A percentile compares a stretch with the other conserved stretches of the same genome.
phyloP scores from a whole-genome alignment of 53 echinoderm and acorn worm species.

The Arbacia lixula region DNA sequence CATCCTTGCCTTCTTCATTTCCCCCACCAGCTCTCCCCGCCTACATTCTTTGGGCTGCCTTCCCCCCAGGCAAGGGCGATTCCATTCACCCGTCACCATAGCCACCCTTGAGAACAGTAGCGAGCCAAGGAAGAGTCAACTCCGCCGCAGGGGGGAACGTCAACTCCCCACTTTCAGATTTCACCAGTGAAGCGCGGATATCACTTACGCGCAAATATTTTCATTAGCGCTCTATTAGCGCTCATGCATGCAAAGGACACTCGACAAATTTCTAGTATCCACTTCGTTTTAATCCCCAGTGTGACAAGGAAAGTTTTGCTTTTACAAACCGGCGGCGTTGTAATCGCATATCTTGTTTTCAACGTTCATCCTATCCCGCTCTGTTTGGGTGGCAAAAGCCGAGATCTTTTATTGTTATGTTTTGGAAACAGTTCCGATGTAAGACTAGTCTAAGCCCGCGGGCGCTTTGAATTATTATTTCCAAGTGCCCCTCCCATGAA shows the following conservation, averaged over 20 bases:
- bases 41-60: conserved; percentile 28
- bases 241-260: conserved; percentile 2
- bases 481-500: not conserved
- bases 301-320: conserved; percentile 32
- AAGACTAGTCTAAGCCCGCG: not conserved
- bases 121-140: conserved; percentile 40
- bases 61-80: conserved; percentile 41
- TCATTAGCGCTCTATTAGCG: conserved; percentile 49
- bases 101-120: conserved; percentile 30
- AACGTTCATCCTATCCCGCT: conserved; percentile 20
- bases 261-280: no score
- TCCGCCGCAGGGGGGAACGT: conserved; percentile 18
- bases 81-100: conserved; percentile 13
- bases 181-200: not conserved
- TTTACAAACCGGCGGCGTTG: conserved; percentile 55
- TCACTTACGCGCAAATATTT: conserved; percentile 48
- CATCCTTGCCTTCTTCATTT: no score
- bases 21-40: no score
- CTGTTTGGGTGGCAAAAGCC: conserved; percentile 50
- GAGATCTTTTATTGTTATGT: conserved; percentile 50
- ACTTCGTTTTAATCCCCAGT: conserved; percentile 3
- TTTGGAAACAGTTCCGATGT: conserved; percentile 46
- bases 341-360: conserved; percentile 55
- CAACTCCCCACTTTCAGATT: conserved; percentile 15
- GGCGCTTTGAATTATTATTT: not conserved